Evolutionary conservation across 2,888 invertebrate genomes (phyloP), one percentile per base, ranked within the genome.

Genomic region (Eurytoma californica): DNA sequence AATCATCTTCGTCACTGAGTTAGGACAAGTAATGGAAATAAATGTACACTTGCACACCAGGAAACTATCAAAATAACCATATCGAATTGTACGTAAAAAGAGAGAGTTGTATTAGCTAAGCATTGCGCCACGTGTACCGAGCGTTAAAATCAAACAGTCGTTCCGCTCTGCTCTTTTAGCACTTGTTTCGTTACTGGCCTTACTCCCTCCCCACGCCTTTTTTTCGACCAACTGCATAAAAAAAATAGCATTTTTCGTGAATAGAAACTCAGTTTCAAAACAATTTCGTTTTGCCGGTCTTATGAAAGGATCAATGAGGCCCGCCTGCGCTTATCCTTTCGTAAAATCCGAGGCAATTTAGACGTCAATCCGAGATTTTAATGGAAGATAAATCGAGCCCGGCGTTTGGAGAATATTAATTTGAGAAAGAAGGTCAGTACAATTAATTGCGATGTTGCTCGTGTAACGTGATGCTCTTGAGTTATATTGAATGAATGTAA

Each of bases 21-120:
- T 7, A 39, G 9, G 14, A 39, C 30, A 30, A 30, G 16, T 9
- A 63, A 63, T 30, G 12, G 39, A n/a, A 30, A 18, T 30, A 24
- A 51, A 66, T 28, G 20, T 20, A 24, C 7, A 20, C 60, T 13
- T 20, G 20, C 24, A 66, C 12, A 49, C 18, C 24, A 16, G 55
- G 28, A 57, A 47, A 20, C 51, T 57, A 69, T 57, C 28, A 70
- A 60, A 14, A 70, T n/a, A n/a, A 55, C 63, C 39, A 57, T 57
- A 55, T n/a, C 55, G 57, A 73, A 73, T 66, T 24, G n/a, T 20
- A 57, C 57, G 20, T 66, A 73, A 73, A 39, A 72, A 74, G 61
- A 61, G 68, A 61, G 68, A 73, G 73, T 55, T 61, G 61, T 24
- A 49, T 68, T 63, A 76, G 61, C 53, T 39, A 55, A 68, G 68